Evolutionary conservation across 2,113 vertebrate species (phyloP), one percentile per base, ranked within the genome.

Genomic region (Ursus arctos): DNA sequence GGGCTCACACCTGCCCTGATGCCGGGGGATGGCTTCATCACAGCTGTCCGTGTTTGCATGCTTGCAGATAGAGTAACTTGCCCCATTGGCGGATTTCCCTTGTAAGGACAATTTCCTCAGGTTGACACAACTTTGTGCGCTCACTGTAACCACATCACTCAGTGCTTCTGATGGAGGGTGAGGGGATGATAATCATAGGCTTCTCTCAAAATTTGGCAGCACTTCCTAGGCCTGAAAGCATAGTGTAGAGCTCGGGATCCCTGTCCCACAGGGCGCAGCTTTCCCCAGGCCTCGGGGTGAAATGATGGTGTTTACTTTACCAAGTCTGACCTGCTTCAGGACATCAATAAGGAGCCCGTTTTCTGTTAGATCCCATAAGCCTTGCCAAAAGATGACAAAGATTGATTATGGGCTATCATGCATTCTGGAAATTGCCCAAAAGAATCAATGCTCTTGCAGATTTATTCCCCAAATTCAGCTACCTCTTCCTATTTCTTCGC

Each of bases 1-100:
- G 0, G 0, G 40, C 7, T 31, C 1, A 0, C 59, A 10, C 47
- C 81, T 15, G 13, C 49, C 43, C 5, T 47, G 19, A 24, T 0
- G 0, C 63, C 10, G 0, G 53, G 31, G 0, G 11, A 6, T 0
- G 8, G 40, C 3, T 7, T 0, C 0, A 1, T 4, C 69, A 6
- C 1, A 1, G 21, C 18, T 2, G 1, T 0, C 47, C 4, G 22
- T 5, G 55, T 59, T 16, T 22, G 12, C 10, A 0, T 11, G 36
- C 33, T 22, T 55, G 65, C 57, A 19, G 4, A 57, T 0, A 4
- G 40, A 31, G 22, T 6, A 2, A 3, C 10, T 36, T 2, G 33
- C 18, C 36, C 0, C 40, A 4, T 7, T 47, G 55, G 49, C 33
- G 28, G 53, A 26, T 3, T 43, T 51, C 85, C 36, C 67, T 10